Evolutionary conservation across 2,113 vertebrate species (phyloP).

Genomic region (Petrocephalus zakoni): DNA sequence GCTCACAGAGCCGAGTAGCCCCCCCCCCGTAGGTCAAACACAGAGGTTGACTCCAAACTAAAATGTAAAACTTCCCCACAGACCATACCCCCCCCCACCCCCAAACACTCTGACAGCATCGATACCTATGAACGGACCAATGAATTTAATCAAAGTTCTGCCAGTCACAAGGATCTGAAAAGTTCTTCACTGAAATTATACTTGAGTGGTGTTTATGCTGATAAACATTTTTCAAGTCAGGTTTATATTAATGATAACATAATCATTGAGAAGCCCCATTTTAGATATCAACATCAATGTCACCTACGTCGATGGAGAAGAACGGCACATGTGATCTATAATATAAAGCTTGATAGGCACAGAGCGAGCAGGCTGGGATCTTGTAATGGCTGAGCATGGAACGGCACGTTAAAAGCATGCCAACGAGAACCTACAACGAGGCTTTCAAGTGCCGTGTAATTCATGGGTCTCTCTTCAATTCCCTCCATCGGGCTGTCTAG

Average conservation of each 20-base stretch:
- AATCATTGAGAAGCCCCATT: background rate
- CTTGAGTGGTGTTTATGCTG: background rate
- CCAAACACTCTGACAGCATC: background rate
- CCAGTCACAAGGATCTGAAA: background rate
- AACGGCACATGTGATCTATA: background rate
- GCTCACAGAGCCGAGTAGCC: background rate
- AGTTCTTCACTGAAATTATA: background rate
- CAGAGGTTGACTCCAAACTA: background rate
- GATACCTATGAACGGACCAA: background rate
- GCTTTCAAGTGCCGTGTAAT: constrained; percentile 59
- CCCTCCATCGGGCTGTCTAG: constrained; percentile 13
- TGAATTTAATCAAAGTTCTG: background rate
- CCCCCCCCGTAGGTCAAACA: constrained; percentile 9
- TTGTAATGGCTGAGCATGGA: constrained; percentile 44
- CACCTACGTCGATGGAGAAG: background rate
- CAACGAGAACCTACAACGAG: constrained; percentile 45
- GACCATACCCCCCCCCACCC: background rate
- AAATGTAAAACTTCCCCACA: background rate
- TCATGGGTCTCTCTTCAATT: constrained; percentile 48
- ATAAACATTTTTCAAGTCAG: background rate
- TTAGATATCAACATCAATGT: background rate
- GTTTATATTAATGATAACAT: background rate
- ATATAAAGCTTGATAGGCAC: background rate
- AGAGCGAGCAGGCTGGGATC: constrained; percentile 19
- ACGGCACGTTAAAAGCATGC: constrained; percentile 58